Evolutionary conservation across 2,888 invertebrate genomes (phyloP), one percentile per base, ranked within the genome.

Genomic region (Malthinus flaveolus): DNA sequence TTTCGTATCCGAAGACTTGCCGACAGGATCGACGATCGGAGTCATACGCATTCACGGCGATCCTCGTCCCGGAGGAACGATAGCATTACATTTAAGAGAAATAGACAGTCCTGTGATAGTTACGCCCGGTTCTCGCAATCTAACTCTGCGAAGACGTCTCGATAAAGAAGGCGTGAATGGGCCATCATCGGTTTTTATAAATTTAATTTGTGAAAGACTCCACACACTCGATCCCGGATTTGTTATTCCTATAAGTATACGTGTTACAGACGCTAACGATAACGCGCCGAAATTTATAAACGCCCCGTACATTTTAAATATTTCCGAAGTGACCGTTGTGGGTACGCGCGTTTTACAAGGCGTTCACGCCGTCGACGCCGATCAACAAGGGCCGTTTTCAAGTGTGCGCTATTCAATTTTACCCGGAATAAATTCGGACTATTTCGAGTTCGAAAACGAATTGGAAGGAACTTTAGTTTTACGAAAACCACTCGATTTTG

Each of bases 211-310:
- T 77, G 91, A 92, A 71, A 81, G 91, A 58, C 82, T 90, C 49
- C 87, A 87, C 63, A 90, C 91, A 9, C 82, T 86, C 35, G 76
- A 75, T 65, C 77, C 77, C 84, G 89, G 87, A 63, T 90, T 91
- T 75, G 85, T 88, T 55, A 90, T 92, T 72, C 92, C 92, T 1
- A 88, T 92, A 33, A 90, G 89, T 66, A 88, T 92, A 49, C 85
- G 93, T 67, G 94, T 95, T 57, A 93, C 91, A 66, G 95, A 95
- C 78, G 92, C 91, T 61, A 95, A 95, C 77, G 95, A 95, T 80
- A 94, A 95, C 79, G 89, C 92, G 7, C 94, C 94, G 0, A 83
- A 83, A 71, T 94, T 94, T 83, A 81, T 85, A 59, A 91, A 90
- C 65, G 89, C 90, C 1, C 93, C 93, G 0, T 94, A 91, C 78